A percentile compares a stretch with the other conserved stretches of the same genome.
Evolutionary conservation across 2,113 vertebrate species (phyloP).

Genomic region (Upupa epops): DNA sequence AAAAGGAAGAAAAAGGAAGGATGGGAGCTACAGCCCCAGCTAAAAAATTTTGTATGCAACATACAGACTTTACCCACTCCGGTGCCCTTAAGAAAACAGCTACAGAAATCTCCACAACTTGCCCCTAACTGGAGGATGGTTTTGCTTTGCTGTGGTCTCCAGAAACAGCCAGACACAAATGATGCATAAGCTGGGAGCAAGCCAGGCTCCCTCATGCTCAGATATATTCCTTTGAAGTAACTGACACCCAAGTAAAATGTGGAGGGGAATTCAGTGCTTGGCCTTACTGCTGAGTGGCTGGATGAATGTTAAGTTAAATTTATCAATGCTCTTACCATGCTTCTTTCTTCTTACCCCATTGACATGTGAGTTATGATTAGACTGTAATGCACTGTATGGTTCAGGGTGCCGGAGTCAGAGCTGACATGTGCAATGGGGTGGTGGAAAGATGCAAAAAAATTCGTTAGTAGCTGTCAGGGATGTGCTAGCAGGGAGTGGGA

Average conservation of each 20-base stretch:
- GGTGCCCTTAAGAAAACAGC: neutral
- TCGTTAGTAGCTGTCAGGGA: conserved; percentile 53
- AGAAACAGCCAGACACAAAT: conserved; percentile 37
- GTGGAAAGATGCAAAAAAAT: conserved; percentile 55
- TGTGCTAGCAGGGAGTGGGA: conserved; percentile 23
- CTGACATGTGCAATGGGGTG: conserved; percentile 4
- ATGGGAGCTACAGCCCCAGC: neutral
- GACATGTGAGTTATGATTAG: conserved; percentile 54
- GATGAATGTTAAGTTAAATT: conserved; percentile 45
- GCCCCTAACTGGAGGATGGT: neutral
- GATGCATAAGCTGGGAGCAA: conserved; percentile 28
- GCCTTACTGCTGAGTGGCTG: conserved; percentile 19
- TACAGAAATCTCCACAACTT: neutral
- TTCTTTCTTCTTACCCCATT: conserved; percentile 60
- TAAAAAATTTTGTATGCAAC: neutral
- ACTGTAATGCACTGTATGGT: neutral
- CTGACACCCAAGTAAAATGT: conserved; percentile 30
- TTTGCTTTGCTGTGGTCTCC: conserved; percentile 11
- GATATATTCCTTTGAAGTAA: conserved; percentile 47
- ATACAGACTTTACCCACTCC: neutral
- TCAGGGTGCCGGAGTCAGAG: conserved; percentile 5
- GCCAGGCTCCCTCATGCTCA: conserved; percentile 22
- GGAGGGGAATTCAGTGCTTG: conserved; percentile 1
- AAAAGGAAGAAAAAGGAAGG: neutral
- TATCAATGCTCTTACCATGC: neutral